Evolutionary conservation across 2,113 vertebrate genomes (phyloP), one percentile per base, ranked within the genome.

Genomic region (Phrynosoma platyrhinos): DNA sequence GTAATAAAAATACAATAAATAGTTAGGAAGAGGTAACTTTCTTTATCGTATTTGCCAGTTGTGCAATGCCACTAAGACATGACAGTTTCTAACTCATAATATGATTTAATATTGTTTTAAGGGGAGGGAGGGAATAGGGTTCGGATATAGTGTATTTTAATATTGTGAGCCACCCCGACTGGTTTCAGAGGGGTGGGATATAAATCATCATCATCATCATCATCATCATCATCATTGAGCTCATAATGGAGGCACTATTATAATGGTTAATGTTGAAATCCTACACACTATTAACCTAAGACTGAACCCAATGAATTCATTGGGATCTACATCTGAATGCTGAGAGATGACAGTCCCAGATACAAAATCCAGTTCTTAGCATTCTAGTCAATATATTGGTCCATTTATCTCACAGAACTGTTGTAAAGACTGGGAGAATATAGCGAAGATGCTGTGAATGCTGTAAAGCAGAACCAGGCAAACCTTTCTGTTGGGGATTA

Each of bases 1-100:
- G 21, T 27, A 91, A 30, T 86, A 55, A 92, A 53, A 92, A 88
- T 62, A 89, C 25, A 82, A 12, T 3, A 68, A 62, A 84, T 87
- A 85, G 55, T 32, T 77, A 80, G 6, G 23, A 89, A 69, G 27
- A 2, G 66, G 1, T 5, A 27, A 69, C 7, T 69, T 23, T 69
- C 8, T 23, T 20, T 27, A 71, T 21, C 30, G 13, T 79, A 14
- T 85, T 64, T 76, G 13, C 32, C 30, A n/a, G 25, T 2, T n/a
- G 9, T 55, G 30, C 18, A 55, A 75, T 40, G n/a, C 27, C 25
- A 47, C 8, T 12, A 13, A 21, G 64, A 77, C 25, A 36, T 32
- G 18, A 42, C 4, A 72, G 20, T 58, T 53, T 58, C 12, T 27
- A 58, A 12, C 20, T 64, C n/a, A 6, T 21, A 72, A 18, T 36